Evolutionary conservation across 2,797 vertebrate species (phyloP).

Genomic region (Amphiprion clarkii): DNA sequence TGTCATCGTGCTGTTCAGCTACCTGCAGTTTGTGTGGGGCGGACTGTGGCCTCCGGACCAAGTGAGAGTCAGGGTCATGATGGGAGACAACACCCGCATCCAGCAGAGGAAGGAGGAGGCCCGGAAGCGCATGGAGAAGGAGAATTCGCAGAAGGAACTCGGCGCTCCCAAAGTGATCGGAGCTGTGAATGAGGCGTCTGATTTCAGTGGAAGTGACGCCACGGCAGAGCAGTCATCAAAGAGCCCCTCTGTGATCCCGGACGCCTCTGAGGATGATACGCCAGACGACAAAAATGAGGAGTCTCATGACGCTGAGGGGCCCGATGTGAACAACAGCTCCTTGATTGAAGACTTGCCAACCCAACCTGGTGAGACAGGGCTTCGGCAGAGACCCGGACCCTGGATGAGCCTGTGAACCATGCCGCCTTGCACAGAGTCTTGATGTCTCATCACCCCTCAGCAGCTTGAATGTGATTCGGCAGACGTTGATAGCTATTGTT

Average conservation of each 20-base stretch:
- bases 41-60: slow-evolving; percentile 89
- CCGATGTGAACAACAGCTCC: slow-evolving; percentile 36
- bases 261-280: slow-evolving; percentile 40
- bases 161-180: slow-evolving; percentile 65
- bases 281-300: slow-evolving; percentile 41
- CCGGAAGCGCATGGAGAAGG: slow-evolving; percentile 81
- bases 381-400: slow-evolving; percentile 83
- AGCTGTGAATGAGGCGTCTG: slow-evolving; percentile 51
- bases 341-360: slow-evolving; percentile 36
- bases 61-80: slow-evolving; percentile 85
- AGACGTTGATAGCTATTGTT: neutral
- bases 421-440: neutral
- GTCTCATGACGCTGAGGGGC: slow-evolving; percentile 43
- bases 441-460: slow-evolving; percentile 7
- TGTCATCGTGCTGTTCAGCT: slow-evolving; percentile 90
- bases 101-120: slow-evolving; percentile 84
- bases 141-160: slow-evolving; percentile 75
- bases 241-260: slow-evolving; percentile 40
- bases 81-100: slow-evolving; percentile 85
- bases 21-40: slow-evolving; percentile 92
- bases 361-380: slow-evolving; percentile 51
- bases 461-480: slow-evolving; percentile 13
- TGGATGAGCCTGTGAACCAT: slow-evolving; percentile 80
- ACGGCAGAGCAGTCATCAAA: slow-evolving; percentile 43
- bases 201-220: slow-evolving; percentile 49